Percentiles rank a stretch among this genome's conserved stretches.
Evolutionary conservation across 2,888 invertebrate genomes (phyloP).

Genomic region (Drosophila subsilvestris): DNA sequence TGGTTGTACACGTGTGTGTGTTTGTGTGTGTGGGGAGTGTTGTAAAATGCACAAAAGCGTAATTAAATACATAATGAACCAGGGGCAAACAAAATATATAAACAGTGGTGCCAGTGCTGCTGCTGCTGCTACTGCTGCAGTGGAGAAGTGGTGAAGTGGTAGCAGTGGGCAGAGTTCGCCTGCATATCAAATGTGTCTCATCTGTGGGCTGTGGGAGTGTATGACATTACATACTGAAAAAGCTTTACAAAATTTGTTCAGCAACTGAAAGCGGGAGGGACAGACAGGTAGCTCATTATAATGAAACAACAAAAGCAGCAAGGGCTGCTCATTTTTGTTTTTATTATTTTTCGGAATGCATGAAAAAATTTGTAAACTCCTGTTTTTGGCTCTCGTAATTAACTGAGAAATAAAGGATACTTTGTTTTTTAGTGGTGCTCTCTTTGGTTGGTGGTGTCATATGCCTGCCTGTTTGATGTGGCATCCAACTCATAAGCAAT

Average conservation of each 20-base stretch:
- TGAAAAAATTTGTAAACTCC: conserved; percentile 18
- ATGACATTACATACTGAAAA: conserved; percentile 35
- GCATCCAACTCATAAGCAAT: not conserved
- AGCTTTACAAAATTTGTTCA: conserved; percentile 64
- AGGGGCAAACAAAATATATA: conserved; percentile 62
- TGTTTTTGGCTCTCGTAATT: conserved; percentile 25
- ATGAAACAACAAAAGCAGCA: conserved; percentile 31
- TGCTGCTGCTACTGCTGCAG: too few relatives aligned
- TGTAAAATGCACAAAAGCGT: conserved; percentile 74
- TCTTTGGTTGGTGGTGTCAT: conserved; percentile 13
- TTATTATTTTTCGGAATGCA: conserved; percentile 28
- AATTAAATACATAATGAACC: conserved; percentile 80
- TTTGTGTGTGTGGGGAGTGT: conserved; percentile 24
- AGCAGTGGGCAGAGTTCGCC: conserved; percentile 29
- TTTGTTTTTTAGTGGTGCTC: not conserved
- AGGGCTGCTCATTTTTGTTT: conserved; percentile 12
- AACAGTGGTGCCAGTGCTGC: not conserved
- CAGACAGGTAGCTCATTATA: conserved; percentile 41
- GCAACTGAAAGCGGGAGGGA: conserved; percentile 30
- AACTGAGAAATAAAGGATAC: conserved; percentile 31
- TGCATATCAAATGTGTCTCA: conserved; percentile 55
- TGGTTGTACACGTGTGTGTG: conserved; percentile 20
- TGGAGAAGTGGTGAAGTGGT: too few relatives aligned
- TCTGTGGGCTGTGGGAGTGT: conserved; percentile 15
- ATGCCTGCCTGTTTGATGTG: conserved; percentile 6